Evolutionary conservation across 2,797 vertebrate species (phyloP).

Genomic region (Melanitta fusca): DNA sequence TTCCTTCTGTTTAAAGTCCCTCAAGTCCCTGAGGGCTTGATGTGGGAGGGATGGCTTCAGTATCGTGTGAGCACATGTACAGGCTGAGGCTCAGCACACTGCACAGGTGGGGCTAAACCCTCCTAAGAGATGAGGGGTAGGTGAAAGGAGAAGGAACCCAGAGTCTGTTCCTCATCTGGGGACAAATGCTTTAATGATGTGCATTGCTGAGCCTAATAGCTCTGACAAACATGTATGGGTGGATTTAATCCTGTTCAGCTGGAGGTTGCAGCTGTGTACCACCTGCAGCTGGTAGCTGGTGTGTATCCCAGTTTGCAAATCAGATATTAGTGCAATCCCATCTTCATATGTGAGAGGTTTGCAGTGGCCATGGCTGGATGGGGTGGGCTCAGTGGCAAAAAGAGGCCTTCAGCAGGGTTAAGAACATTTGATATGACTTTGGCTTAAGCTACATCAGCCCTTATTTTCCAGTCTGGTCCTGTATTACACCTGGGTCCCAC

Average conservation of each 20-base stretch:
- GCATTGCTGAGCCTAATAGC: neutral
- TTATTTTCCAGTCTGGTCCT: neutral
- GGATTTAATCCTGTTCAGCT: neutral
- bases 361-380: neutral
- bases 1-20: neutral
- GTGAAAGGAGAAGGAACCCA: neutral
- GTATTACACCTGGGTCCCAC: neutral
- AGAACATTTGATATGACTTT: neutral
- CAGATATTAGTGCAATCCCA: neutral
- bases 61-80: neutral
- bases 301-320: neutral
- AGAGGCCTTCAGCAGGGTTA: neutral
- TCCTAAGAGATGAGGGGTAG: neutral
- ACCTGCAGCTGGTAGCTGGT: neutral
- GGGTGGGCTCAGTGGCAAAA: fast-evolving
- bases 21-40: neutral
- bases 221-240: neutral
- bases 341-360: neutral
- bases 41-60: neutral
- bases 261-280: neutral
- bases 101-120: neutral
- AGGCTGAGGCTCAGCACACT: neutral
- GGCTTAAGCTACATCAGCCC: neutral
- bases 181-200: neutral
- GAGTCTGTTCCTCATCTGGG: neutral